Evolutionary conservation across 2,113 vertebrate genomes (phyloP), one percentile per base, ranked within the genome.

Genomic region (Leptobrachium leishanense): DNA sequence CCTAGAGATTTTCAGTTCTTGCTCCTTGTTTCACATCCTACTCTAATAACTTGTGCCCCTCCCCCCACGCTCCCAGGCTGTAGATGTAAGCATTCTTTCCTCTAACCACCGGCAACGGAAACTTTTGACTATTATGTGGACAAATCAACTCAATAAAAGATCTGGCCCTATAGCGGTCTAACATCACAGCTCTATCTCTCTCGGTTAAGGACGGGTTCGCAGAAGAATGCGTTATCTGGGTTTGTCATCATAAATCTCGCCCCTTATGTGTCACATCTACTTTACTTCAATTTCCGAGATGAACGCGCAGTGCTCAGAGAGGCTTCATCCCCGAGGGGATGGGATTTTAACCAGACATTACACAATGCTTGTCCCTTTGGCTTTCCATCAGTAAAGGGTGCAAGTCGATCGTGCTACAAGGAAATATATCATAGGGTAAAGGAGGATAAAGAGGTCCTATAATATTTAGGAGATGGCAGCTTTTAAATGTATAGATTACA

Each of bases 141-240:
- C 77, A 80, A 74, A 80, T 80, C 62, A 15, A 41, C 54, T 74
- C 77, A 80, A 74, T 80, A 73, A 80, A 80, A 73, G 70, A 46
- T 67, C 71, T 44, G 70, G 20, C 46, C 71, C 63, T 63, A 59
- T 57, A 44, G 70, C 70, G 2, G 70, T 43, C 59, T 42, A 2
- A 12, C 31, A 31, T 15, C 44, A 11, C 55, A 65, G 13, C 40
- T 8, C 39, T 62, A 67, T 79, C 63, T 64, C 44, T 50, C 63
- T 68, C 43, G 11, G 8, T 41, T 79, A 64, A 31, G 50, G 77
- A 79, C 67, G 63, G 59, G 41, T 68, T 44, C 54, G 2, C 64
- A 55, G 70, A 46, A 79, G 71, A 65, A 54, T 13, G 40, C 44
- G 15, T 43, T 79, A 57, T 79, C 77, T 55, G 46, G 31, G 77